Conservation (phyloP, 2,888 invertebrate genomes). For the Pantelozetes paolii region DNA sequence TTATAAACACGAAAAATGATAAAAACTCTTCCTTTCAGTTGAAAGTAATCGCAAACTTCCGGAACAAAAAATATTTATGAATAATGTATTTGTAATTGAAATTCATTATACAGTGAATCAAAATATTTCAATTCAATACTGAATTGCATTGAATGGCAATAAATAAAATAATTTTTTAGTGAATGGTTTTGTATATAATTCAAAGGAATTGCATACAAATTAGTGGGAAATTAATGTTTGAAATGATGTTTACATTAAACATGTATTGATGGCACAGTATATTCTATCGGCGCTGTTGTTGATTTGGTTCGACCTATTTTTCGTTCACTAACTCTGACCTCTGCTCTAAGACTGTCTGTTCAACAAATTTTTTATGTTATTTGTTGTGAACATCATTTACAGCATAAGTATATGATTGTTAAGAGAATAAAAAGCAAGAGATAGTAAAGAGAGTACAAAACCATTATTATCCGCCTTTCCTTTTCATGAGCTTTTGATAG, state of each 20-base stretch:
- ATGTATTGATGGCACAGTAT: background rate
- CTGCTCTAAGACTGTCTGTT: background rate
- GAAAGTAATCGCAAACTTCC: background rate
- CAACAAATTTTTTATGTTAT: background rate
- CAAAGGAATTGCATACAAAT: too few relatives aligned
- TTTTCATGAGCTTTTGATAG: conserved; percentile 16
- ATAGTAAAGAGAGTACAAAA: background rate
- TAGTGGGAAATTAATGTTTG: too few relatives aligned
- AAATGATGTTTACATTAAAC: too few relatives aligned
- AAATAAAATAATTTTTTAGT: too few relatives aligned
- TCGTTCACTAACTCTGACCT: background rate
- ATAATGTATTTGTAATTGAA: conserved; percentile 1
- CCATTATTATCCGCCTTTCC: conserved; percentile 11
- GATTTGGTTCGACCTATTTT: background rate
- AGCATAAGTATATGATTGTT: conserved; percentile 3
- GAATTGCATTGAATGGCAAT: too few relatives aligned
- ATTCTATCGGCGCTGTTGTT: background rate
- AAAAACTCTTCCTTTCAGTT: too few relatives aligned
- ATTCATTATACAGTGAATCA: background rate
- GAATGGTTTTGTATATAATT: too few relatives aligned
- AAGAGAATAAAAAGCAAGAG: background rate
- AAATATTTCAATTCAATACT: too few relatives aligned
- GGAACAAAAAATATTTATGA: background rate
- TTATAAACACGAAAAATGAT: too few relatives aligned
- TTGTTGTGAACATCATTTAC: background rate